Evolutionary conservation across 2,888 invertebrate species (phyloP), one percentile per base, ranked within the genome.

Genomic region (Troides aeacus): DNA sequence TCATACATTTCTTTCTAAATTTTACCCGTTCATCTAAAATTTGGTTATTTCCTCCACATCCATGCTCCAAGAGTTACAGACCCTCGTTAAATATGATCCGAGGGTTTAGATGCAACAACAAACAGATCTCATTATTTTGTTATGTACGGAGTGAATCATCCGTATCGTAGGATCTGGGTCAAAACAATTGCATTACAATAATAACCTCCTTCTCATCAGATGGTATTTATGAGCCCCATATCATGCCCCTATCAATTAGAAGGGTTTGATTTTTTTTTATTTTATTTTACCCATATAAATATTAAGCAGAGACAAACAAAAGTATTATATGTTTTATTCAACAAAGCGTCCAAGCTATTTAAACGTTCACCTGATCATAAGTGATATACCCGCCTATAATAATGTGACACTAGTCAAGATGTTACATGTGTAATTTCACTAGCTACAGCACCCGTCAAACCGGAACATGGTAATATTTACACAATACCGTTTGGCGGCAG

Each of bases 191-290:
- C 69, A 59, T 68, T 64, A 42, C 42, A 66, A 18, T 30, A 23
- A 18, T 66, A 66, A 66, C 69, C 69, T 53, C 59, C 66, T 62
- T 70, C 30, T 30, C 5, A 3, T 24, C 65, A 62, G 66, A 46
- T 56, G 57, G 56, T 30, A 7, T 10, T 21, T 58, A 66, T 66
- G 62, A 69, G 17, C 66, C 65, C 21, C 21, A 21, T 21, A 69
- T 62, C 65, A 30, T 21, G 5, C 30, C 66, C 57, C 53, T 56
- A 50, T 68, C 59, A 0, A 30, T 30, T 30, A 30, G 3, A 30
- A 30, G 58, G n/a, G 58, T 58, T 57, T 65, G 30, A 53, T 57
- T 57, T 69, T 61, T 39, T 42, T 36, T 36, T 15, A 30, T 30
- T 30, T 30, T 30, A 30, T 30, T 30, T 30, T 3, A 30, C 30